Base-by-base conservation (phyloP, 2,113 vertebrate species). In the Lophotis ruficrista region DNA sequence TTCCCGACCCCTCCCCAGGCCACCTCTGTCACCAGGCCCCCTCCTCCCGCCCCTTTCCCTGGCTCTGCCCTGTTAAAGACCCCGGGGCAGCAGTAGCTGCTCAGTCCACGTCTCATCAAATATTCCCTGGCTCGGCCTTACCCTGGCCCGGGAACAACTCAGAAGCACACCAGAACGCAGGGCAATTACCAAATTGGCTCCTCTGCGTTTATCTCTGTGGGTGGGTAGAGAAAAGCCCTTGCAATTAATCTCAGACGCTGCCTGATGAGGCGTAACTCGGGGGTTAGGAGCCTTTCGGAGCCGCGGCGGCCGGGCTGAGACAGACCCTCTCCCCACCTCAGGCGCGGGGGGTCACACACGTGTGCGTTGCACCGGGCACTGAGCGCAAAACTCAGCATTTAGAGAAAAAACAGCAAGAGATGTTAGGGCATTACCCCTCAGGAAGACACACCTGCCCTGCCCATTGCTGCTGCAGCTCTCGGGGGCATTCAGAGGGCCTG, bases 201-300 rank as follows among this genome's bases (percentile, higher is more conserved):
- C 89, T 95, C 90, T 92, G 72, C 87, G 64, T 95, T 88, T 94
- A 93, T 95, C 92, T 90, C 92, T 78, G 85, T 89, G 93, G 92
- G 83, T 90, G 91, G 86, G 87, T 69, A 68, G 87, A 95, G 93
- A 93, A 95, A 95, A 97, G 47, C 76, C 83, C 89, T 88, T 75
- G 53, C 92, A 94, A 80, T 94, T 97, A 94, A 87, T 89, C 85
- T 95, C 90, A 95, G 82, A 94, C 88, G 84, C 60, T 90, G 83
- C 76, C 77, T 58, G 79, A 85, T 94, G 92, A 91, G 43, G 72
- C 53, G 61, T 58, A 95, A 41, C 53, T 71, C 30, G 3, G 43
- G 48, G 50, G 71, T 80, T 91, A 10, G 8, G 33, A 71, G 85
- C 45, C 45, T 75, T 38, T 71, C 0, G 1, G 95, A 76, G 56